Base-by-base conservation (phyloP, 37 sponge, comb jelly and placozoan species). In the Agelas oroides region DNA sequence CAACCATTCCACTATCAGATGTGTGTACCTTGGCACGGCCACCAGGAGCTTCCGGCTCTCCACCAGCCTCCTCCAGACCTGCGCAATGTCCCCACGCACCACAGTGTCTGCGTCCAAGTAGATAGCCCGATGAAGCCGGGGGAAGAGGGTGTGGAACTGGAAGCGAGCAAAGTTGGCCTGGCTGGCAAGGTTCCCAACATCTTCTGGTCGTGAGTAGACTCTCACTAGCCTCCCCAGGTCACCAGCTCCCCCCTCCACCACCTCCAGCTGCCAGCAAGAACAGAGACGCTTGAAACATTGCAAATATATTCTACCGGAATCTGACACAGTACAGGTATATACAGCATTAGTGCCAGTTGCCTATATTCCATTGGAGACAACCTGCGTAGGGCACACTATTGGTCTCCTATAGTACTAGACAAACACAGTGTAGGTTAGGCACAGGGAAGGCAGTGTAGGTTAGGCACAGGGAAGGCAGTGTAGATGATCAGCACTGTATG, bases 91-190 rank as follows among this genome's bases (percentile, higher is more conserved):
- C 27, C 71, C 82, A 31, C 19, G 77, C n/a, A 89, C 82, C 11
- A 83, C 30, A 2, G 39, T 37, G 46, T 87, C 92, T 36, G 39
- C 68, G 35, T 91, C 92, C 39, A 92, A 76, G 55, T 88, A 84
- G 33, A 87, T 1, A 0, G 84, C 92, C 24, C 66, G 54, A 6
- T 57, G 23, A 54, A 91, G 77, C 5, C 46, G 30, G 18, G 88
- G 84, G 33, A 87, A 87, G 8, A 87, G 78, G 21, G 39, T 24
- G 53, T 76, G 77, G 30, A 78, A 71, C 30, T 53, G 54, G 72
- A 83, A 89, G 28, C 86, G 59, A 27, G 90, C 93, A 85, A 89
- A 93, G 73, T 93, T 93, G n/a, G 86, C 94, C 2, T 13, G 30
- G 72, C 94, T 93, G 33, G 86, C 91, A 0, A 90, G 84, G 73